Base-by-base conservation (phyloP, 1,140 invertebrate species). In the Zaprionus kolodkinae region DNA sequence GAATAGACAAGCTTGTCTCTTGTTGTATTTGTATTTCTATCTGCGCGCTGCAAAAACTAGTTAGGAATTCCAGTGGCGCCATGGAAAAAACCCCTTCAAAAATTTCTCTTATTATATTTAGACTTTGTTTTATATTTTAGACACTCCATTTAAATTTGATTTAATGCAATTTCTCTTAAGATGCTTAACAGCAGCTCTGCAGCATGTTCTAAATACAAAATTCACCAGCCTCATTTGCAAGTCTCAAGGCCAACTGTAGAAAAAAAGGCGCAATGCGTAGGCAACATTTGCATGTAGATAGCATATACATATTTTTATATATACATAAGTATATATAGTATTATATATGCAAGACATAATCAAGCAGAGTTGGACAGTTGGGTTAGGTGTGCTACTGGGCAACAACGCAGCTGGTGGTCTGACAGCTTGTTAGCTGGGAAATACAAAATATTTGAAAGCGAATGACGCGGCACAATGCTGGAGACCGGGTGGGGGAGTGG, bases 391-490 rank as follows among this genome's bases (percentile, higher is more conserved):
- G 33, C 35, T 56, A 35, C 62, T 63, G 40, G 43, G 9, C n/a
- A 71, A 43, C 67, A 60, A 43, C 67, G 54, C 67, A 71, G 72
- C 72, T 75, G 72, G 72, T 25, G 21, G 33, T 45, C 64, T 52
- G 56, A 2, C 45, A 45, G 43, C 70, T 67, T 74, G 66, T 70
- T 64, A 60, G 60, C 11, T 30, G 50, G 40, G 43, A 25, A 50
- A 50, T 25, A 50, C 15, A 11, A 56, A 56, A 69, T 69, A 30
- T 69, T 63, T 52, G 59, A 69, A 66, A 60, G 45, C 64, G 67
- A 78, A 76, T 84, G 81, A 78, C 75, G 30, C 38, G 56, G 73
- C 81, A 76, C 13, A 38, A 65, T 10, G 63, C 70, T 72, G 78
- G 10, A 33, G 59, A 69, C 21, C 21, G 21, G n/a, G n/a, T n/a